Evolutionary conservation across 2,888 invertebrate genomes (phyloP), one percentile per base, ranked within the genome.

Genomic region (Latrodectus elegans): DNA sequence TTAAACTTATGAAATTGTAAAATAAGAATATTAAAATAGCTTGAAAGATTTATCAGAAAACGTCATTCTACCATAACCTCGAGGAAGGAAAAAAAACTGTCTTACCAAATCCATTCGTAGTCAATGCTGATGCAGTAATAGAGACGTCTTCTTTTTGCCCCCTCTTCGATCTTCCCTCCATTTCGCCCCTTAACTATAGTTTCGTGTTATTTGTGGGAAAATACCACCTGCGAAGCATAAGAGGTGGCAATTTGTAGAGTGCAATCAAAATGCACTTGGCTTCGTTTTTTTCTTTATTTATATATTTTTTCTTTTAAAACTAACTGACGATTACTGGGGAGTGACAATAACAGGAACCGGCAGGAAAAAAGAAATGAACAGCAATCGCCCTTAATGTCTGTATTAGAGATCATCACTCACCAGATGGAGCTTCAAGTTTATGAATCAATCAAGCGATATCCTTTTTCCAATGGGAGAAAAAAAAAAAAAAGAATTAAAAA

Each of bases 171-270:
- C 15, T 55, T 15, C 10, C 55, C 15, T 4, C 15, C 15, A 14
- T 15, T 15, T 14, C 14, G 55, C 55, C 55, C 55, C 55, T 55
- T 55, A 55, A 55, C 55, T 14, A 55, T 15, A 12, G 15, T 55
- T 55, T 38, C 38, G 4, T 38, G 38, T 38, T 60, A 10, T 38
- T 51, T 52, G 76, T 17, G 83, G 73, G 14, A 71, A 78, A 72
- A 52, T 74, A 64, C 85, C 85, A 86, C 85, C 85, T 86, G 85
- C 80, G 38, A 75, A 14, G 76, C 72, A 22, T 79, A 74, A 68
- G 60, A 85, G 51, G 74, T 17, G 51, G 73, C 73, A 74, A 81
- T 86, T 86, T 86, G 76, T 53, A 60, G 71, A 55, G 76, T 53
- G 67, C 76, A 86, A 85, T 85, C 78, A 80, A 84, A 76, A 71